Evolutionary conservation across 2,113 vertebrate species (phyloP).

Genomic region (Hippocampus barbouri): DNA sequence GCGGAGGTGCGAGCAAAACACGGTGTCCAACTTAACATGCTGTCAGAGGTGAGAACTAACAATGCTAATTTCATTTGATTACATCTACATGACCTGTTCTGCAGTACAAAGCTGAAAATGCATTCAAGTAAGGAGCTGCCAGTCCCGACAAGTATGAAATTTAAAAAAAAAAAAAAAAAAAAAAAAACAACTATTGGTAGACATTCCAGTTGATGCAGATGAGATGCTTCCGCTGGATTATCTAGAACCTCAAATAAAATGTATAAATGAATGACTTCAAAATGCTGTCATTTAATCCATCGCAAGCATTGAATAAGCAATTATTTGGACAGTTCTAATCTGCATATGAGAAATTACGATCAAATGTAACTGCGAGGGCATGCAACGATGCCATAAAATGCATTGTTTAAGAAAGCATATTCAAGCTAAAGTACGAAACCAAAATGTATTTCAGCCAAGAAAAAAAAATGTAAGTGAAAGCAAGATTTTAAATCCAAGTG

Average conservation of each 20-base stretch:
- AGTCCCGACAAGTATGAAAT: conserved; percentile 9
- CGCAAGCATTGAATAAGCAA: not conserved
- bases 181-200: conserved; percentile 12
- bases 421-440: conserved; percentile 18
- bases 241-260: not conserved
- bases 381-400: conserved; percentile 30
- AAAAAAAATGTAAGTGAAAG: conserved; percentile 33
- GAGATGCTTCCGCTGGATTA: not conserved
- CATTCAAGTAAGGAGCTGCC: conserved; percentile 10
- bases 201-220: conserved; percentile 31
- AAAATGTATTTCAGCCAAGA: conserved; percentile 29
- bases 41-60: conserved; percentile 17
- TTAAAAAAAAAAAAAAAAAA: not conserved
- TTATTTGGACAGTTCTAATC: not conserved
- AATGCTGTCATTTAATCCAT: not conserved
- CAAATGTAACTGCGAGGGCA: conserved; percentile 38
- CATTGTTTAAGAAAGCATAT: conserved; percentile 22
- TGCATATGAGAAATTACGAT: conserved; percentile 5
- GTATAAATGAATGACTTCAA: not conserved
- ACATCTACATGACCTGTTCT: conserved; percentile 9
- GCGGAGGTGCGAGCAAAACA: conserved; percentile 24
- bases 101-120: not conserved
- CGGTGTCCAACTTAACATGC: conserved; percentile 16
- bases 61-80: conserved; percentile 19
- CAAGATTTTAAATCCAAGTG: conserved; percentile 37